Percentiles rank a stretch among this genome's conserved stretches.
These are phyloP conservation scores for Tamias sibiricus DNA, from an alignment of 2,113 vertebrate species.

Conservation along the genomic window DNA sequence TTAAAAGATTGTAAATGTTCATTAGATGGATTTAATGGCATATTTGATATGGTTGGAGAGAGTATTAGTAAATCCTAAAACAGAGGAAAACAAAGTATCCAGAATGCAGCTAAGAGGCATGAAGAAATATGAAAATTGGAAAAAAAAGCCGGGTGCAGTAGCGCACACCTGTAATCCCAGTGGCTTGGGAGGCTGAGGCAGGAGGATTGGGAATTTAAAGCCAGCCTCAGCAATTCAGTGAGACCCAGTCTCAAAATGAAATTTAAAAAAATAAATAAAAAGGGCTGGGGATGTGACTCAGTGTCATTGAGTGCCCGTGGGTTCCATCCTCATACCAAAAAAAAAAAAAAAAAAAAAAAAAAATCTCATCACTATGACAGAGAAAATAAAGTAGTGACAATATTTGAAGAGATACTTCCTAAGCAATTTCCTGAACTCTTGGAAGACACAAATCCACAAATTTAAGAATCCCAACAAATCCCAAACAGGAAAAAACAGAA, in stretches of 20 bases:
- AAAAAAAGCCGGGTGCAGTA: too few relatives aligned
- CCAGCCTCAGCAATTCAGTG: too few relatives aligned
- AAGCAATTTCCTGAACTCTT: slow-evolving; percentile 32
- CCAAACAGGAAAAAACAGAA: slow-evolving; percentile 49
- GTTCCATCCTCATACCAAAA: too few relatives aligned
- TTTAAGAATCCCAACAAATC: slow-evolving; percentile 30
- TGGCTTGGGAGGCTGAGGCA: too few relatives aligned
- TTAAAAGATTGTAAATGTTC: slow-evolving; percentile 10
- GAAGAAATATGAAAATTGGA: slow-evolving; percentile 31
- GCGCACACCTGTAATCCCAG: too few relatives aligned
- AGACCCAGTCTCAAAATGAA: too few relatives aligned
- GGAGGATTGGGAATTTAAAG: too few relatives aligned
- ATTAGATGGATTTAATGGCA: background rate
- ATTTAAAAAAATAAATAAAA: too few relatives aligned
- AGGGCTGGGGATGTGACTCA: too few relatives aligned
- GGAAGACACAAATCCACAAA: slow-evolving; percentile 30
- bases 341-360: background rate
- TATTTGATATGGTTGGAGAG: slow-evolving; percentile 11
- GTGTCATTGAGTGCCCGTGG: too few relatives aligned
- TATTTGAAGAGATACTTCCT: background rate
- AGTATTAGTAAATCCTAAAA: slow-evolving; percentile 39
- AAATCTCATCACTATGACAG: background rate
- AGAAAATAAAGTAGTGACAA: background rate
- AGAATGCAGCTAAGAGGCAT: background rate
- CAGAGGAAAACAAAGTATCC: background rate